Evolutionary conservation across 2,888 invertebrate genomes (phyloP).

Genomic region (Ornithoptera priamus): DNA sequence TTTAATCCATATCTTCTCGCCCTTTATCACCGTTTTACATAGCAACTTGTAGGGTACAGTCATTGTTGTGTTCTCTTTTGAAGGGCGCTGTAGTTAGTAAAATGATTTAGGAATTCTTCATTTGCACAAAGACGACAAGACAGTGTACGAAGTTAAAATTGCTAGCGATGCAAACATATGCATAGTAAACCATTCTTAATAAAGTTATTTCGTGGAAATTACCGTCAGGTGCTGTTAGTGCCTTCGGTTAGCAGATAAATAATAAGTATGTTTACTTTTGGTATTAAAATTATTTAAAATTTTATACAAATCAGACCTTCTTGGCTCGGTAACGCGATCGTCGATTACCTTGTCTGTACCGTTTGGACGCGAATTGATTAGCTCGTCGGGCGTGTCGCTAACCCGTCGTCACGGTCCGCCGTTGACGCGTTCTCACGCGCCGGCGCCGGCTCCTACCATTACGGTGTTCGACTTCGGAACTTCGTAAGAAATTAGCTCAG

Average conservation of each 20-base stretch:
- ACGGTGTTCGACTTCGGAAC: background rate
- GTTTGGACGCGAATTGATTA: slow-evolving; percentile 66
- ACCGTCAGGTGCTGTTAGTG: too few relatives aligned
- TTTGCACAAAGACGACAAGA: too few relatives aligned
- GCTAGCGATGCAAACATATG: too few relatives aligned
- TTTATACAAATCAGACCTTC: background rate
- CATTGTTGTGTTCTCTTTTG: too few relatives aligned
- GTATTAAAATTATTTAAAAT: background rate
- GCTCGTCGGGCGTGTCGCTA: slow-evolving; percentile 60
- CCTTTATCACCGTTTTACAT: too few relatives aligned
- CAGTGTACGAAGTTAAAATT: too few relatives aligned
- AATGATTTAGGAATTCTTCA: too few relatives aligned
- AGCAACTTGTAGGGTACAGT: too few relatives aligned
- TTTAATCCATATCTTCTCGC: too few relatives aligned
- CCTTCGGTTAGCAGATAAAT: background rate
- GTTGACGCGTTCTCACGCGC: slow-evolving; percentile 37
- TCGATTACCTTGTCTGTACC: slow-evolving; percentile 45
- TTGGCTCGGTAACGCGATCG: slow-evolving; percentile 30
- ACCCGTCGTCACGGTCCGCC: slow-evolving; percentile 40
- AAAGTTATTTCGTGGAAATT: too few relatives aligned
- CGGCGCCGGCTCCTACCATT: slow-evolving; percentile 34
- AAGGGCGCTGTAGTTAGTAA: too few relatives aligned
- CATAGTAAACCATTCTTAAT: too few relatives aligned
- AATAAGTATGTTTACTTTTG: background rate
- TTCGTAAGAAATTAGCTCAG: background rate